These are phyloP conservation scores for Betta splendens DNA, from an alignment of 2,797 vertebrate species.

Conservation along the genomic window DNA sequence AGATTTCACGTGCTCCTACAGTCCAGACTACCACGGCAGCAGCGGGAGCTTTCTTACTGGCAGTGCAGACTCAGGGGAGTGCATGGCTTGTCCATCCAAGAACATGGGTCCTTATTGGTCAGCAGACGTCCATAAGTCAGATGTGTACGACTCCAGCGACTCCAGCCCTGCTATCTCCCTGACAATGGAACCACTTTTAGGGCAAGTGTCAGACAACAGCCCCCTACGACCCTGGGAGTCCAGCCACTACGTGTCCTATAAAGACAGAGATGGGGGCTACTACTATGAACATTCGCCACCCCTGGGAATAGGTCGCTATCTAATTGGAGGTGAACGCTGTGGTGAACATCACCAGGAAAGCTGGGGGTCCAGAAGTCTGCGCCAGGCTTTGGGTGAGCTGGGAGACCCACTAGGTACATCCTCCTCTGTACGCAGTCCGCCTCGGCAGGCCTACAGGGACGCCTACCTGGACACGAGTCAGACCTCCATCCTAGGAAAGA, in stretches of 20 bases:
- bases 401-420: slow-evolving; percentile 84
- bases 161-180: slow-evolving; percentile 85
- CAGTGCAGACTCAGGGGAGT: slow-evolving; percentile 74
- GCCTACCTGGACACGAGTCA: slow-evolving; percentile 73
- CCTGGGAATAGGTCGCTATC: slow-evolving; percentile 66
- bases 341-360: slow-evolving; percentile 75
- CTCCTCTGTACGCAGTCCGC: slow-evolving; percentile 63
- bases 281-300: slow-evolving; percentile 81
- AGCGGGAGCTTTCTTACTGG: slow-evolving; percentile 81
- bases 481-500: slow-evolving; percentile 63
- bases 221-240: slow-evolving; percentile 81
- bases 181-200: slow-evolving; percentile 91
- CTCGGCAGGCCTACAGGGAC: slow-evolving; percentile 71
- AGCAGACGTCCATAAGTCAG: slow-evolving; percentile 71
- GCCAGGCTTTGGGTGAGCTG: slow-evolving; percentile 81
- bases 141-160: slow-evolving; percentile 81
- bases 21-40: slow-evolving; percentile 81
- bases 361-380: slow-evolving; percentile 83
- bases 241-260: slow-evolving; percentile 82
- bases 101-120: slow-evolving; percentile 82
- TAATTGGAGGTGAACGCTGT: slow-evolving; percentile 64
- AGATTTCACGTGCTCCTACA: slow-evolving; percentile 88
- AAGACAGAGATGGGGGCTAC: slow-evolving; percentile 81
- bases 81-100: slow-evolving; percentile 70
- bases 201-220: slow-evolving; percentile 72